These are phyloP conservation scores for Poecile montanus DNA, from an alignment of 2,797 vertebrate genomes.

Conservation along the genomic window DNA sequence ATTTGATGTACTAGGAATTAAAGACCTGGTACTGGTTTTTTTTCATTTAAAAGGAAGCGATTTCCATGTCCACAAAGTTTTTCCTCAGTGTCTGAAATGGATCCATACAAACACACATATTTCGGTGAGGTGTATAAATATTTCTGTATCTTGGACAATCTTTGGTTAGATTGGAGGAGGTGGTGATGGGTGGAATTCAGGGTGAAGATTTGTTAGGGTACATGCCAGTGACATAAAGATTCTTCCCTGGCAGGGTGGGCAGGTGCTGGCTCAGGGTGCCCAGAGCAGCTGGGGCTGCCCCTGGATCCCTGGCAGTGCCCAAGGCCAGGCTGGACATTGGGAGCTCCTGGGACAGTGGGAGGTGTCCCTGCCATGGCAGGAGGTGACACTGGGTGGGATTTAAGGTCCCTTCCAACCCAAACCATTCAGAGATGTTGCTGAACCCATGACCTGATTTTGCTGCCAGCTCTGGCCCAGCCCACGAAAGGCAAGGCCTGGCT, in stretches of 20 bases:
- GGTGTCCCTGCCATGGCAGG: neutral
- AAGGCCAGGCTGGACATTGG: neutral
- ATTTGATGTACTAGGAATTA: neutral
- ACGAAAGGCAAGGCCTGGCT: neutral
- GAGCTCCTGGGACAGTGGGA: neutral
- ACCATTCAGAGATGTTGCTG: neutral
- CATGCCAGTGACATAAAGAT: neutral
- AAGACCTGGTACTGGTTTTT: neutral
- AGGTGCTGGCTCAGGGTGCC: neutral
- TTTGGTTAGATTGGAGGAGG: neutral
- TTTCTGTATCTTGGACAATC: neutral
- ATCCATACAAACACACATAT: neutral
- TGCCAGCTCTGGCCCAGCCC: neutral
- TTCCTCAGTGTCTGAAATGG: neutral
- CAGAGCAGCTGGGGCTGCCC: neutral
- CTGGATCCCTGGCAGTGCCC: neutral
- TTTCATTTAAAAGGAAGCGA: neutral
- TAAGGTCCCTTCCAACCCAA: neutral
- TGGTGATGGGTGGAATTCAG: neutral
- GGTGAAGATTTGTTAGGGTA: neutral
- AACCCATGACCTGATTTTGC: neutral
- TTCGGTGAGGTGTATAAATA: neutral
- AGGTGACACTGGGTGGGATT: rapidly evolving
- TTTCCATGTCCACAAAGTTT: neutral
- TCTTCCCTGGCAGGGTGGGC: neutral